A percentile compares a stretch with the other conserved stretches of the same genome.
Evolutionary conservation across 2,797 vertebrate genomes (phyloP).

Genomic region (Chelon labrosus): DNA sequence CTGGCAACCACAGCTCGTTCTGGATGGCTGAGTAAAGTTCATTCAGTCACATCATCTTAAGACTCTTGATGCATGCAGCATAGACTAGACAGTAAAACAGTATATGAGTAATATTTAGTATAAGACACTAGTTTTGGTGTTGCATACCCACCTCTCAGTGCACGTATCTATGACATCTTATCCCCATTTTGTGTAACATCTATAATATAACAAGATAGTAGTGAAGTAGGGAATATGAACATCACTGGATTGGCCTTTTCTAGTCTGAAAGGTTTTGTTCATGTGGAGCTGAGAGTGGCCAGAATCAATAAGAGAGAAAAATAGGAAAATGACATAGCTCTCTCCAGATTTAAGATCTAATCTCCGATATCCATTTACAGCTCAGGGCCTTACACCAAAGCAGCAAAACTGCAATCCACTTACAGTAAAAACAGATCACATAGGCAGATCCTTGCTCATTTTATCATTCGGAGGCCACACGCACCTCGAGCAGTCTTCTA

Average conservation of each 20-base stretch:
- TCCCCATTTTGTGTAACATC: slow-evolving; percentile 51
- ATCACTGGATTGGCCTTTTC: slow-evolving; percentile 70
- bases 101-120: slow-evolving; percentile 19
- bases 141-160: slow-evolving; percentile 46
- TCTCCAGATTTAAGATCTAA: slow-evolving; percentile 89
- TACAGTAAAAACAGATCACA: slow-evolving; percentile 64
- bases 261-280: slow-evolving; percentile 81
- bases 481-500: slow-evolving; percentile 22
- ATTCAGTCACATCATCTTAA: slow-evolving; percentile 14
- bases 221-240: slow-evolving; percentile 65
- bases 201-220: slow-evolving; percentile 58
- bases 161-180: slow-evolving; percentile 59
- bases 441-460: slow-evolving; percentile 44
- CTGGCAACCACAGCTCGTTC: not conserved
- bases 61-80: slow-evolving; percentile 13
- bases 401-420: slow-evolving; percentile 65
- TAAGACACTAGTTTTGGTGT: slow-evolving; percentile 34
- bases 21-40: not conserved
- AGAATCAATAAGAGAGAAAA: slow-evolving; percentile 88
- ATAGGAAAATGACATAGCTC: slow-evolving; percentile 88
- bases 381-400: slow-evolving; percentile 75
- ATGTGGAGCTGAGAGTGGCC: slow-evolving; percentile 85
- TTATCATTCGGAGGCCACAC: slow-evolving; percentile 4
- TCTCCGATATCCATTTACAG: slow-evolving; percentile 89
- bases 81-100: slow-evolving; percentile 8